A percentile compares a stretch with the other conserved stretches of the same genome.
Conservation (phyloP, 2,113 vertebrate species). For the Trochalopteron elliotii region DNA sequence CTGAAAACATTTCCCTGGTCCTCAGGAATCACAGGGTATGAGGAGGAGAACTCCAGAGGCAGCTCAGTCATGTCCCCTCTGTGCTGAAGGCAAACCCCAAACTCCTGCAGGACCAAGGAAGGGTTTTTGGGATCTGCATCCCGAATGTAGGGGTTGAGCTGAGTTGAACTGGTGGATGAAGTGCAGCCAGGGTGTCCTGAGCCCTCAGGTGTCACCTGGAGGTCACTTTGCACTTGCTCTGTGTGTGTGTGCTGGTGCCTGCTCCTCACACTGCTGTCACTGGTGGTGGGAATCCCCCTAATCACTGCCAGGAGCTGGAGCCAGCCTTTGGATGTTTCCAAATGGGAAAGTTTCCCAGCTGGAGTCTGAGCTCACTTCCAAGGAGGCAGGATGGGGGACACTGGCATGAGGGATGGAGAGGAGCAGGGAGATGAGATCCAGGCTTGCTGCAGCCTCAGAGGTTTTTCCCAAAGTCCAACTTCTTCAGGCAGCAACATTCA, state of each 20-base stretch:
- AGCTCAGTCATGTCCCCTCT: fast-evolving
- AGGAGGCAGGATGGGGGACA: not conserved
- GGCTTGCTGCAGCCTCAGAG: not conserved
- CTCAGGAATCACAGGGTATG: not conserved
- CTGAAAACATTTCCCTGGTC: not conserved
- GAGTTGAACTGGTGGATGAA: not conserved
- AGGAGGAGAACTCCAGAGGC: not conserved
- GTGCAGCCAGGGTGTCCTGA: not conserved
- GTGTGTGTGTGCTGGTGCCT: not conserved
- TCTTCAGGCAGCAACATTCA: not conserved
- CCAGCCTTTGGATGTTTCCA: not conserved
- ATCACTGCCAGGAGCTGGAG: not conserved
- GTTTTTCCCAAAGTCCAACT: not conserved
- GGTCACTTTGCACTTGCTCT: not conserved
- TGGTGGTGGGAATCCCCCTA: fast-evolving
- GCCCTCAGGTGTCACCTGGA: not conserved
- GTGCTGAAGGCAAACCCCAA: not conserved
- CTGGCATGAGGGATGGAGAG: not conserved
- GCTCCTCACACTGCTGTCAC: not conserved
- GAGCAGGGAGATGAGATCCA: not conserved
- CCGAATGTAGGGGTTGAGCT: not conserved
- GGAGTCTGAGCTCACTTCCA: not conserved
- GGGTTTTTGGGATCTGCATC: not conserved
- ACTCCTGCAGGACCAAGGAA: not conserved
- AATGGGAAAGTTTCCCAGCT: not conserved